Percentiles rank a stretch among this genome's conserved stretches.
Evolutionary conservation across 2,797 vertebrate species (phyloP).

Genomic region (Bovichtus variegatus): DNA sequence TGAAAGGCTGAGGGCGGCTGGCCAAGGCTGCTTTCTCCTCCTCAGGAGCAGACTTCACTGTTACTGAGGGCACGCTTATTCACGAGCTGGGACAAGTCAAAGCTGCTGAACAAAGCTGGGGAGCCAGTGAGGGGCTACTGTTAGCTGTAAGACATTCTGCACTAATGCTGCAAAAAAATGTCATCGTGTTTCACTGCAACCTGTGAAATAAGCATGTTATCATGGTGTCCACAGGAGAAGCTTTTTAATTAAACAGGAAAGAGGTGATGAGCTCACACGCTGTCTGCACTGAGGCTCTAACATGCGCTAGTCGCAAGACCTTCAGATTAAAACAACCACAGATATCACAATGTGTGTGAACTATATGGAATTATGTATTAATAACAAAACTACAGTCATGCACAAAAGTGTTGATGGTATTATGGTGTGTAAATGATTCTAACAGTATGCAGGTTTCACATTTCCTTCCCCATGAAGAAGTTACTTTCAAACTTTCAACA

Average conservation of each 20-base stretch:
- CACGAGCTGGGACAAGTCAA: slow-evolving; percentile 39
- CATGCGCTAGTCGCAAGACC: not conserved
- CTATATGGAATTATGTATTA: not conserved
- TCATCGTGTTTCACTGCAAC: not conserved
- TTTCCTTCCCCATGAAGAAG: no score
- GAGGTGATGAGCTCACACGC: not conserved
- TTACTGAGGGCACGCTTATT: slow-evolving; percentile 51
- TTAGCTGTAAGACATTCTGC: slow-evolving; percentile 10
- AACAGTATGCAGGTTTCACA: not conserved
- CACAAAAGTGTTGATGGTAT: not conserved
- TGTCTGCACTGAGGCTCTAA: not conserved
- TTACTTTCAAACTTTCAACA: no score
- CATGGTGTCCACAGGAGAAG: not conserved
- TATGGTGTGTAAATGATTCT: not conserved
- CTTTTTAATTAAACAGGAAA: not conserved
- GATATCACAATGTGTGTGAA: not conserved
- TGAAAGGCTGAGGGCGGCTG: slow-evolving; percentile 68
- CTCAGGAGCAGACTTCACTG: slow-evolving; percentile 32
- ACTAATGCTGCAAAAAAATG: slow-evolving; percentile 12
- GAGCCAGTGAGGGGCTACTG: slow-evolving; percentile 12
- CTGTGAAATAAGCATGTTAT: slow-evolving; percentile 10
- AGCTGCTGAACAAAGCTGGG: slow-evolving; percentile 43
- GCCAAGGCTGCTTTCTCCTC: slow-evolving; percentile 66
- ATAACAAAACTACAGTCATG: not conserved
- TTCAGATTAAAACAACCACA: not conserved